Evolutionary conservation across 2,113 vertebrate species (phyloP).

Genomic region (Cavia porcellus): DNA sequence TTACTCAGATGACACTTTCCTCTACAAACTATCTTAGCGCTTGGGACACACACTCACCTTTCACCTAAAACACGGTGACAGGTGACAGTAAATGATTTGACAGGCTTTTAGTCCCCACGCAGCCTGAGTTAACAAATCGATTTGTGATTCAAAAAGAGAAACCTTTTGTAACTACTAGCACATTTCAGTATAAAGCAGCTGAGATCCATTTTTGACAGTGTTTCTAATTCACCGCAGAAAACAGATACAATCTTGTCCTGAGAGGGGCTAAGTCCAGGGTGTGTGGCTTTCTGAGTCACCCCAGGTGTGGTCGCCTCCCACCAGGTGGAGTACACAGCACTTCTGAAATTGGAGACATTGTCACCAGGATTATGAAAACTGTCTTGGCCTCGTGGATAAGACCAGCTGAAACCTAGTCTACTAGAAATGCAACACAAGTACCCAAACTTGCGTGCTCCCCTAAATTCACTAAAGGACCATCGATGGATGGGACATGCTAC

Average conservation of each 20-base stretch:
- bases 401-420: slow-evolving; percentile 18
- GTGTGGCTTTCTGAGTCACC: background rate
- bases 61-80: background rate
- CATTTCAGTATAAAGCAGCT: background rate
- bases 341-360: background rate
- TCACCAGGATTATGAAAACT: background rate
- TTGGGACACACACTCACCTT: background rate
- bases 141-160: background rate
- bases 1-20: background rate
- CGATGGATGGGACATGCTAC: background rate
- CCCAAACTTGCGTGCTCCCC: background rate
- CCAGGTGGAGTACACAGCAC: background rate
- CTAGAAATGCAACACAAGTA: background rate
- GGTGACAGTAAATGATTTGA: background rate
- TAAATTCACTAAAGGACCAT: background rate
- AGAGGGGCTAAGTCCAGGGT: background rate
- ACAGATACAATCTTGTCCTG: background rate
- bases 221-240: background rate
- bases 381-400: background rate
- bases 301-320: background rate
- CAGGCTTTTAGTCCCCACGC: background rate
- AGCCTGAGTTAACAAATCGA: slow-evolving; percentile 31
- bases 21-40: background rate
- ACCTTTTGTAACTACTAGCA: background rate
- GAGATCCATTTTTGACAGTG: background rate